Evolutionary conservation across 1,140 invertebrate genomes (phyloP).

Genomic region (Colletes gigas): DNA sequence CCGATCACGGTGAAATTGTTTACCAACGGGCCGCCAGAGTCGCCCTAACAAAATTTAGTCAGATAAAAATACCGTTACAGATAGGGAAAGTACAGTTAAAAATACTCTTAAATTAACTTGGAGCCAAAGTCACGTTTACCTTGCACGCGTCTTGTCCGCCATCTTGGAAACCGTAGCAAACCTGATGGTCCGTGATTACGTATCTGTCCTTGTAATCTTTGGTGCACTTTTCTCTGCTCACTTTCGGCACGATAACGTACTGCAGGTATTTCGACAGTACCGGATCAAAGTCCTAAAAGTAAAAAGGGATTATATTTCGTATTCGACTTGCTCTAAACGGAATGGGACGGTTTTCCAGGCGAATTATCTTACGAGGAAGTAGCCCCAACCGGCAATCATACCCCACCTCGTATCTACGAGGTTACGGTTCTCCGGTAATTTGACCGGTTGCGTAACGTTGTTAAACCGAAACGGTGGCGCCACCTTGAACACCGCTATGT

Average conservation of each 20-base stretch:
- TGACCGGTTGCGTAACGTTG: constrained; percentile 46
- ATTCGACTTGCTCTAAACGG: neutral
- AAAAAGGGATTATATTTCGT: neutral
- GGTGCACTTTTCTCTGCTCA: constrained; percentile 43
- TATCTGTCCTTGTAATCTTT: constrained; percentile 54
- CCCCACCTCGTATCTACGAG: constrained; percentile 32
- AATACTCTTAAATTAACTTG: too few relatives aligned
- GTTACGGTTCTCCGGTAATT: constrained; percentile 21
- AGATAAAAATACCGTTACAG: too few relatives aligned
- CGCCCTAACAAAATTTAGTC: constrained; percentile 79
- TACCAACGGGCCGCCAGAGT: constrained; percentile 87
- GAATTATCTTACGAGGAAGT: constrained; percentile 26
- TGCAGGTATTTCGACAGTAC: constrained; percentile 43
- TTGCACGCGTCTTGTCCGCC: constrained; percentile 69
- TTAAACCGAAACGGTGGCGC: constrained; percentile 50
- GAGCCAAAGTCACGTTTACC: constrained; percentile 48
- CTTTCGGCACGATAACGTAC: constrained; percentile 57
- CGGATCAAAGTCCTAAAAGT: constrained; percentile 12
- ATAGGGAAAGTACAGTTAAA: too few relatives aligned
- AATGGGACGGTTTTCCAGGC: too few relatives aligned
- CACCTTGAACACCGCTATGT: constrained; percentile 80
- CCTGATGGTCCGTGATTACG: constrained; percentile 46
- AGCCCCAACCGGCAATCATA: constrained; percentile 64
- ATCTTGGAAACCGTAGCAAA: constrained; percentile 66
- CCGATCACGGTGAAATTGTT: constrained; percentile 80